A percentile compares a stretch with the other conserved stretches of the same genome.
These are phyloP conservation scores for Hystrix brachyura DNA, from an alignment of 2,113 vertebrate genomes.

Conservation along the genomic window DNA sequence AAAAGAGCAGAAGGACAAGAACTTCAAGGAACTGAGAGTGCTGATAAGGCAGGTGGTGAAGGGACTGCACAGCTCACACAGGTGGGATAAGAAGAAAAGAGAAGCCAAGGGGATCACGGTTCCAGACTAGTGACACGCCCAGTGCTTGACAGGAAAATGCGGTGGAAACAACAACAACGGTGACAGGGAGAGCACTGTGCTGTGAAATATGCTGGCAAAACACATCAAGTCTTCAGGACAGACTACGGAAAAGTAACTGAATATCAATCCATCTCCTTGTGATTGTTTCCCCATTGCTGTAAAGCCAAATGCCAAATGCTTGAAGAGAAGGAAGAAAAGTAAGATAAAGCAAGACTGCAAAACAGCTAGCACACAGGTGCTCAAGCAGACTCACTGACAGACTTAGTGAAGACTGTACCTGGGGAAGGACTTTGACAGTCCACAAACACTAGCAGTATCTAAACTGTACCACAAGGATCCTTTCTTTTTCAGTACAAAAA, in stretches of 20 bases:
- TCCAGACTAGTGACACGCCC: background rate
- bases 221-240: background rate
- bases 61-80: background rate
- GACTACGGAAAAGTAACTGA: background rate
- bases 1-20: background rate
- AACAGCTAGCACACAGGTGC: background rate
- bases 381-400: background rate
- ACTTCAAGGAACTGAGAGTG: background rate
- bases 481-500: slow-evolving; percentile 11
- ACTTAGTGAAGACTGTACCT: background rate
- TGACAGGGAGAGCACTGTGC: background rate
- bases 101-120: background rate
- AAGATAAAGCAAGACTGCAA: background rate
- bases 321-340: background rate
- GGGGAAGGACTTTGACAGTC: background rate
- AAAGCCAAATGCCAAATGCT: background rate
- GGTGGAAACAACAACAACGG: too few species aligned
- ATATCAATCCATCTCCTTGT: background rate
- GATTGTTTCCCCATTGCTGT: too few species aligned
- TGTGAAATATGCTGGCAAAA: background rate
- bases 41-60: background rate
- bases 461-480: background rate
- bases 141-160: background rate
- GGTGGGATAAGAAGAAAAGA: background rate
- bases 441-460: background rate